phyloP scores from a whole-genome alignment of 2,888 invertebrate species.

The Synanthedon myopaeformis region DNA sequence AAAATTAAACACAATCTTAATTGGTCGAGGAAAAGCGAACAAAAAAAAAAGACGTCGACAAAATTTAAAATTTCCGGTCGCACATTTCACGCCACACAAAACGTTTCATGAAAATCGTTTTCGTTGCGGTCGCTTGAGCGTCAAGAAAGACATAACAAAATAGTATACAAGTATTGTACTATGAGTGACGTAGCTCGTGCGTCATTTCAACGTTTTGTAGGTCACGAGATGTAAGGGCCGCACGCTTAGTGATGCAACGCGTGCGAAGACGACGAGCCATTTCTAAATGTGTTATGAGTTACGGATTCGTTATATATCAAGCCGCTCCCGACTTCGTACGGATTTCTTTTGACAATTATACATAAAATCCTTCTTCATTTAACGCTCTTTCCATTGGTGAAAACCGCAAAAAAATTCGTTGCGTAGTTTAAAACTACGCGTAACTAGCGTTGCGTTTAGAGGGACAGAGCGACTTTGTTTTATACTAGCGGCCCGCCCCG shows the following conservation, averaged over 20 bases:
- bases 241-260: not conserved
- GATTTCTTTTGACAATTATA: too few relatives aligned
- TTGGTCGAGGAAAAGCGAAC: not conserved
- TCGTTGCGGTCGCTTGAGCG: not conserved
- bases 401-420: too few relatives aligned
- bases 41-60: not conserved
- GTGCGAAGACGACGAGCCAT: not conserved
- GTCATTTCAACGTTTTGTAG: conserved; percentile 1
- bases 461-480: too few relatives aligned
- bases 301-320: too few relatives aligned
- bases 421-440: too few relatives aligned
- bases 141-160: not conserved
- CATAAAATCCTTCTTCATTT: too few relatives aligned
- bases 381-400: too few relatives aligned
- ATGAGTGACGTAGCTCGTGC: conserved; percentile 3
- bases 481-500: too few relatives aligned
- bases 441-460: too few relatives aligned
- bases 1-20: too few relatives aligned
- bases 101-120: not conserved
- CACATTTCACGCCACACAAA: not conserved
- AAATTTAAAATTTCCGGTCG: not conserved
- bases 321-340: too few relatives aligned
- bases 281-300: not conserved
- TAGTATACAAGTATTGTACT: not conserved
- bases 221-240: conserved; percentile 1